Base-by-base conservation (phyloP, 2,797 vertebrate species). In the Enteromius afrohamiltoni region DNA sequence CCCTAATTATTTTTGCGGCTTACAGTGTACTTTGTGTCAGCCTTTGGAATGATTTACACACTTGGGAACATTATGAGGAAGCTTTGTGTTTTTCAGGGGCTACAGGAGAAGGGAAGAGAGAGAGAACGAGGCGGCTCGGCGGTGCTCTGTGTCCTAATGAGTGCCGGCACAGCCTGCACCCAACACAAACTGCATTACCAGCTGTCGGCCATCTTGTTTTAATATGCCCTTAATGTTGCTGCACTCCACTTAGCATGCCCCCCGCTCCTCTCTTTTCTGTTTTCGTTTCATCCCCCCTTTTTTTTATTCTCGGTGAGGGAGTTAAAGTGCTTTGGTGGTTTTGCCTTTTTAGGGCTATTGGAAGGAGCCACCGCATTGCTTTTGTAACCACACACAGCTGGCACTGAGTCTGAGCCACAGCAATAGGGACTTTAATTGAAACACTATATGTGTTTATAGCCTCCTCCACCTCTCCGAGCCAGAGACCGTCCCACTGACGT, bases 371-470 rank as follows among this genome's bases (percentile, higher is more conserved):
- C 70, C 60, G 4, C 84, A 77, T 81, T 83, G 84, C 84, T 79
- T 68, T 80, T 80, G 21, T 85, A 73, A 85, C 86, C 86, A 60
- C 83, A 83, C 76, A 62, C 79, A 87, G 83, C 80, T 87, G 86
- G 86, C 83, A 84, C 67, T 19, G 77, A 74, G 47, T 80, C 70
- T 64, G 55, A 73, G 75, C 83, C 80, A 67, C 80, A 77, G 86
- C 65, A 79, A 82, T 83, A 68, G 80, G 81, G 53, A 67, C 84
- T 79, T 71, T 85, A 83, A 87, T 85, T 84, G 86, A 87, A 85
- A 85, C 86, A 81, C 84, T 87, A 85, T 87, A 83, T 87, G 86
- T 87, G 86, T 83, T 87, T 87, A 83, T 85, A 87, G 82, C 86
- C 82, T 77, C 80, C 74, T 84, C 79, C 79, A 82, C 80, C 69